Conservation (phyloP, 2,797 vertebrate species). For the Sorex maritimensis region DNA sequence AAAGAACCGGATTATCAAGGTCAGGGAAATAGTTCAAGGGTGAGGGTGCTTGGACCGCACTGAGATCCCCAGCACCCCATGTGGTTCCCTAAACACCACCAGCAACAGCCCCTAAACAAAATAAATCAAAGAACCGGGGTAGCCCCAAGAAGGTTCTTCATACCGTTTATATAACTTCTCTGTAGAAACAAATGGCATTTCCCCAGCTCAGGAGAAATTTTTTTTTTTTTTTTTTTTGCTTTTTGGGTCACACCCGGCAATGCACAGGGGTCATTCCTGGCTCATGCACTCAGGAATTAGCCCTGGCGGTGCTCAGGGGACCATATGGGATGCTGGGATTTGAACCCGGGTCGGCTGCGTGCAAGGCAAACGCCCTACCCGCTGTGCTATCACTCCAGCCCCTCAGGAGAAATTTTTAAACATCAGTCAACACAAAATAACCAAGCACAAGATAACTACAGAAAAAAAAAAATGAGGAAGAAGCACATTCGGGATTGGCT, state of each 20-base stretch:
- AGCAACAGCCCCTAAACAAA: too few relatives aligned
- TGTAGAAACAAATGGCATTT: not conserved
- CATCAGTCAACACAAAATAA: slow-evolving; percentile 9
- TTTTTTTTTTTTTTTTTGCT: too few relatives aligned
- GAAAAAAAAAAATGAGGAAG: not conserved
- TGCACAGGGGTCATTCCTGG: too few relatives aligned
- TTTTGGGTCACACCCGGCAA: too few relatives aligned
- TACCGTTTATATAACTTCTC: not conserved
- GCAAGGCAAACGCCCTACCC: too few relatives aligned
- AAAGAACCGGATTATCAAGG: too few relatives aligned
- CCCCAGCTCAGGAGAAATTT: not conserved
- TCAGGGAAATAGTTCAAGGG: not conserved
- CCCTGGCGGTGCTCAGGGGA: too few relatives aligned
- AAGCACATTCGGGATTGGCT: not conserved
- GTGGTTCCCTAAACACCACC: not conserved
- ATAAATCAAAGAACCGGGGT: not conserved
- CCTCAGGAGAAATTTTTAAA: not conserved
- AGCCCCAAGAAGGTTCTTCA: not conserved
- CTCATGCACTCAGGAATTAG: too few relatives aligned
- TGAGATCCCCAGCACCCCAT: not conserved
- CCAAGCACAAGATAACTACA: not conserved
- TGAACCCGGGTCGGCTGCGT: too few relatives aligned
- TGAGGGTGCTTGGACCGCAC: not conserved
- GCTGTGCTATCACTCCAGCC: too few relatives aligned
- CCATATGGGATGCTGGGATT: too few relatives aligned